Conservation (phyloP, 2,113 vertebrate genomes). For the Indicator maculatus region DNA sequence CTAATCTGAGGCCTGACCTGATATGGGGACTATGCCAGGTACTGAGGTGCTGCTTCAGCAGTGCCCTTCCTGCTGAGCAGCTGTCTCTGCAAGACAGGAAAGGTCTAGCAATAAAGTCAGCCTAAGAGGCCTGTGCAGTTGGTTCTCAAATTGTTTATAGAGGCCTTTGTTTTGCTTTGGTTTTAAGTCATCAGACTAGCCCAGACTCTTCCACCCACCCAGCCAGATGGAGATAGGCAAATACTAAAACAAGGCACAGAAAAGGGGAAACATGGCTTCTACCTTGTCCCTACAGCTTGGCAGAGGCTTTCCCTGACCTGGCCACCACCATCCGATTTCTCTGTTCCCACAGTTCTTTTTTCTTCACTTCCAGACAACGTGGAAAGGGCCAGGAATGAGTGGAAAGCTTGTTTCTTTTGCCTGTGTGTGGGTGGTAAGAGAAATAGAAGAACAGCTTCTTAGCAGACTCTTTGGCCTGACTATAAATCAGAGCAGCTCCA, state of each 20-base stretch:
- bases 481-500: neutral
- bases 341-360: neutral
- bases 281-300: neutral
- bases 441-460: neutral
- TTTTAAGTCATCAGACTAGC: neutral
- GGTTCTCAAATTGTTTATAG: neutral
- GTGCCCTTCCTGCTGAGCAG: neutral
- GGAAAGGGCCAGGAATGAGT: fast-evolving
- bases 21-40: neutral
- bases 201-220: neutral
- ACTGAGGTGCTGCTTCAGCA: neutral
- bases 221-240: neutral
- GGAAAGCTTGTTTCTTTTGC: conserved; percentile 8
- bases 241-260: neutral
- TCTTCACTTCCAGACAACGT: neutral
- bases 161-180: neutral
- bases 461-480: neutral
- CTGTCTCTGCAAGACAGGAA: neutral
- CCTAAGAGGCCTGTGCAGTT: fast-evolving
- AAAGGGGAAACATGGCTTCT: neutral
- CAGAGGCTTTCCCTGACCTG: neutral
- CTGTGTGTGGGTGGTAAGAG: neutral
- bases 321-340: neutral
- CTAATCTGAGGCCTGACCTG: neutral
- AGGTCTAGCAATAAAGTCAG: neutral